Evolutionary conservation across 1,140 invertebrate genomes (phyloP), one percentile per base, ranked within the genome.

Genomic region (Coboldia fuscipes): DNA sequence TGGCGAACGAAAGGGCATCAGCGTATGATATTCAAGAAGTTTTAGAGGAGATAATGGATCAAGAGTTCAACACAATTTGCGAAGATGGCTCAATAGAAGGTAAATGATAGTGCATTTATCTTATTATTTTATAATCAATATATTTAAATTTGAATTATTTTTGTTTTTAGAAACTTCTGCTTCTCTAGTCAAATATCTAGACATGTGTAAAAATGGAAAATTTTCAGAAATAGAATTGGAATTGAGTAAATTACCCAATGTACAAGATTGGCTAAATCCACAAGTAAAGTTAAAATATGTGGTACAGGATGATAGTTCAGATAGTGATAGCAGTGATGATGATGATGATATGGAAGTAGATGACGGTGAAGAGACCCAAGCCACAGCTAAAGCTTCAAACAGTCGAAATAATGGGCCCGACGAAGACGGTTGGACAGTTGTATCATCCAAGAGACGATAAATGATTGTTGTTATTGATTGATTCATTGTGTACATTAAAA

Each of bases 21-120:
- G 42, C 50, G 22, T 60, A 63, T 34, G 62, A 68, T 36, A 50
- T 71, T 8, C 55, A 60, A 32, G 68, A 70, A 39, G 56, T 65
- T 2, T 44, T 72, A 22, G 66, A 70, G 39, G 69, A 70, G 41
- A 53, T 70, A 9, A 63, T 72, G 59, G 69, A 72, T 46, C 60
- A 69, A 44, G 66, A 72, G 42, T 71, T 72, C 50, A 58, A 70
- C 22, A 72, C 69, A 20, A 54, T 67, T 9, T 70, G 68, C 40
- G 68, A 71, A 48, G 70, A 72, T 42, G 56, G 63, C 38, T 71
- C 68, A 19, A 62, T 66, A 17, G 63, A 54, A 56, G 61, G 62
- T 61, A 34, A 40, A n/a, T 24, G 7, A n/a, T 24, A 7, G n/a
- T 35, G 15, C 14, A 29, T 14, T 14, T 18, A 8, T 42, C 21